These are phyloP conservation scores for Sus cebifrons DNA, from an alignment of 2,797 vertebrate genomes.

Conservation along the genomic window DNA sequence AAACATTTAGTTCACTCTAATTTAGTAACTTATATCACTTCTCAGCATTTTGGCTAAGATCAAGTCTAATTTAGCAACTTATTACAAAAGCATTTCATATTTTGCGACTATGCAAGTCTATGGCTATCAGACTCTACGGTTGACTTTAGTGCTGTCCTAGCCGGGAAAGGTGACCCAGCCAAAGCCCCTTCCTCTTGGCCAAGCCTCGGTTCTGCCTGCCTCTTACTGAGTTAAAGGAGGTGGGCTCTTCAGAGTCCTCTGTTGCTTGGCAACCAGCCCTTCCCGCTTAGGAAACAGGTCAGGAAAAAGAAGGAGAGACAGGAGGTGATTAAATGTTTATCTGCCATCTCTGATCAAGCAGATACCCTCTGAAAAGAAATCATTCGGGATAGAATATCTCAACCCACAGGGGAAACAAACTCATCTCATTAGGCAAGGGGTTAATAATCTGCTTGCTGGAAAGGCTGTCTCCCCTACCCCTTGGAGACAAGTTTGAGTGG, in stretches of 20 bases:
- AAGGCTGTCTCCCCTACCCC: not conserved
- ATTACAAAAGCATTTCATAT: slow-evolving; percentile 15
- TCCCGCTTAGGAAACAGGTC: slow-evolving; percentile 60
- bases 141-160: not conserved
- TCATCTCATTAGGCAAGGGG: slow-evolving; percentile 63
- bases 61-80: slow-evolving; percentile 9
- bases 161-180: not conserved
- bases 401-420: not conserved
- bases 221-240: not conserved
- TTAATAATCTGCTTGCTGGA: slow-evolving; percentile 45
- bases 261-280: slow-evolving; percentile 78
- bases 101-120: not conserved
- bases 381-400: not conserved
- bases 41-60: too few species aligned
- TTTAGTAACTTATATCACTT: not conserved
- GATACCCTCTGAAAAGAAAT: slow-evolving; percentile 54
- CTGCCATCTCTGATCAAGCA: slow-evolving; percentile 67
- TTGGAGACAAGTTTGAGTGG: not conserved
- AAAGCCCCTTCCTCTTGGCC: not conserved
- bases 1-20: slow-evolving; percentile 9
- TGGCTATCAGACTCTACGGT: not conserved
- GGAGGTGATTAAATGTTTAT: slow-evolving; percentile 24
- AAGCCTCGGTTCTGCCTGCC: not conserved
- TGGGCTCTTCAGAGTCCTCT: not conserved
- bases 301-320: slow-evolving; percentile 59